Evolutionary conservation across 2,888 invertebrate species (phyloP).

Genomic region (Andrena chrysosceles): DNA sequence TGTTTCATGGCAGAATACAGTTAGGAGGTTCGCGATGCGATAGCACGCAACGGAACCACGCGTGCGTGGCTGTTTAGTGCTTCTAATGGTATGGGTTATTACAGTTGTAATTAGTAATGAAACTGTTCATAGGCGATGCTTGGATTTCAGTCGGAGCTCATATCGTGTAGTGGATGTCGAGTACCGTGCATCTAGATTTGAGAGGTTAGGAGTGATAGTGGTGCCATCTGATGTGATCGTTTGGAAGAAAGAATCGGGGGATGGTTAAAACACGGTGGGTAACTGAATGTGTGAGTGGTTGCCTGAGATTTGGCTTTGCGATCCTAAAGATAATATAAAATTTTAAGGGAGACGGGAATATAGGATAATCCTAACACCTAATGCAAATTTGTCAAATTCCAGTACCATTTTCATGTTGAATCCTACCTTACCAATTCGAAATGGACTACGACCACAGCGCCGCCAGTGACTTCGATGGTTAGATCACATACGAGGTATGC

Average conservation of each 20-base stretch:
- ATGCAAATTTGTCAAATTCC: too few relatives aligned
- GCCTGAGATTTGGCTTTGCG: too few relatives aligned
- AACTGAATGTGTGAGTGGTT: too few relatives aligned
- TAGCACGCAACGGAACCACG: conserved; percentile 12
- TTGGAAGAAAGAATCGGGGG: not conserved
- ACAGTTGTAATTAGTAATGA: not conserved
- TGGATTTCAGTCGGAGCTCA: not conserved
- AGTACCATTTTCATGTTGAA: too few relatives aligned
- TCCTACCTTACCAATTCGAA: too few relatives aligned
- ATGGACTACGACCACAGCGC: too few relatives aligned
- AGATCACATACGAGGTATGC: too few relatives aligned
- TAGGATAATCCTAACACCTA: too few relatives aligned
- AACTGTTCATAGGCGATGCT: not conserved
- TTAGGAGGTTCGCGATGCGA: conserved; percentile 34
- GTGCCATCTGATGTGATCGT: conserved; percentile 7
- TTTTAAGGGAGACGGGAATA: too few relatives aligned
- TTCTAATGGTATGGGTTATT: conserved; percentile 10
- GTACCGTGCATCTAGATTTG: not conserved
- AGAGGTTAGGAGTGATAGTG: not conserved
- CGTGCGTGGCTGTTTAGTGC: not conserved
- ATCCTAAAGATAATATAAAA: too few relatives aligned
- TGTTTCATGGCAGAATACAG: conserved; percentile 48
- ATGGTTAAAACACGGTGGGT: too few relatives aligned
- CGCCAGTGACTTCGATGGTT: too few relatives aligned
- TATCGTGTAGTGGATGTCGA: not conserved